phyloP scores from a whole-genome alignment of 2,888 invertebrate species.

The Sarcophaga caerulescens region DNA sequence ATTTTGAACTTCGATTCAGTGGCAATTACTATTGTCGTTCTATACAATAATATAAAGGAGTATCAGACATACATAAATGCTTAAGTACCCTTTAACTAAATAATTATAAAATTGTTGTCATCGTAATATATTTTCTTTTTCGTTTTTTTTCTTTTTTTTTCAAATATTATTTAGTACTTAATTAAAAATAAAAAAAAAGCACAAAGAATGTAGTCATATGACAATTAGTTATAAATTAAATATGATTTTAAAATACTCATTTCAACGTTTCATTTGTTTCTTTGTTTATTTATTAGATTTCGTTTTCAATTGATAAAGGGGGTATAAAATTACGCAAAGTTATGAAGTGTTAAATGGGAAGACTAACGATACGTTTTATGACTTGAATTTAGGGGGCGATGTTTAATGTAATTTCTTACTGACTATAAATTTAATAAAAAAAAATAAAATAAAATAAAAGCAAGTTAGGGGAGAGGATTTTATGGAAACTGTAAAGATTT shows the following conservation, averaged over 20 bases:
- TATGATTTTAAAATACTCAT: conserved; percentile 12
- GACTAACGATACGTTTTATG: conserved; percentile 9
- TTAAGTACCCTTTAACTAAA: conserved; percentile 67
- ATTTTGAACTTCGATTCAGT: conserved; percentile 53
- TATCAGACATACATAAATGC: background rate
- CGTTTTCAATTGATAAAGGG: conserved; percentile 39
- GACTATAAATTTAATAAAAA: conserved; percentile 9
- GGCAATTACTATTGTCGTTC: conserved; percentile 32
- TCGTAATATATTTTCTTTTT: conserved; percentile 28
- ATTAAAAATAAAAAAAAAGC: background rate
- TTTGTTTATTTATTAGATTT: conserved; percentile 2
- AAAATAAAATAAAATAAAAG: too few species aligned
- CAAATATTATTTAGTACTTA: background rate
- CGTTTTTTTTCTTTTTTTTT: too few species aligned
- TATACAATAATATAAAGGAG: background rate
- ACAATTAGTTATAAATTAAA: conserved; percentile 73
- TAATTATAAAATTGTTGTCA: conserved; percentile 71
- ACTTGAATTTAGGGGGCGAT: conserved; percentile 34
- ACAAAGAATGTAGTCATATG: conserved; percentile 73
- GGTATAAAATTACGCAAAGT: conserved; percentile 33
- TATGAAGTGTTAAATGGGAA: conserved; percentile 51
- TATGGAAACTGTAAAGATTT: too few species aligned
- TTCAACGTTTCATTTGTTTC: conserved; percentile 8
- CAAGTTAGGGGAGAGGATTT: too few species aligned
- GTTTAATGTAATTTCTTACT: conserved; percentile 17